Percentiles rank a stretch among this genome's conserved stretches.
Evolutionary conservation across 2,888 invertebrate genomes (phyloP).

Genomic region (Rhingia rostrata): DNA sequence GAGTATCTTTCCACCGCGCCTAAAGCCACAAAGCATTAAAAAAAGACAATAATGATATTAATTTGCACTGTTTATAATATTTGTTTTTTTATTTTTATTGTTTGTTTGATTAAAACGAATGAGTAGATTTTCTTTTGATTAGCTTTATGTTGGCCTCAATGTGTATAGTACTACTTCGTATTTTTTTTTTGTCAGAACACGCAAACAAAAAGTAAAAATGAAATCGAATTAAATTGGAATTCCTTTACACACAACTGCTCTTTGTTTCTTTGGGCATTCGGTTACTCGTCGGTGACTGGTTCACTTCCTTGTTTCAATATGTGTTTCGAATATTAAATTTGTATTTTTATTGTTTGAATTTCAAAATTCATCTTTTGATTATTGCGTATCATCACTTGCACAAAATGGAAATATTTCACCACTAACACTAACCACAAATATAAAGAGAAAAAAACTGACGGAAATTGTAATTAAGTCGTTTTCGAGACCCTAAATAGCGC

Average conservation of each 20-base stretch:
- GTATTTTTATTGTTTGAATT: constrained; percentile 1
- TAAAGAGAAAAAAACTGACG: background rate
- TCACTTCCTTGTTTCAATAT: constrained; percentile 47
- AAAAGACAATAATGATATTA: constrained; percentile 19
- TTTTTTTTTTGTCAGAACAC: constrained; percentile 5
- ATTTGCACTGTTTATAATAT: constrained; percentile 44
- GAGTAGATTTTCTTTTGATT: constrained; percentile 34
- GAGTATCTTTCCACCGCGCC: constrained; percentile 17
- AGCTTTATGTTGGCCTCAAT: background rate
- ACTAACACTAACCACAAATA: constrained; percentile 8
- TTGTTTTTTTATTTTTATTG: constrained; percentile 14
- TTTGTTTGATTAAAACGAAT: constrained; percentile 14
- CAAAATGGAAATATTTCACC: constrained; percentile 15
- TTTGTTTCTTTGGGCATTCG: constrained; percentile 18
- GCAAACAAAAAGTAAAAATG: constrained; percentile 11
- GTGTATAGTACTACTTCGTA: background rate
- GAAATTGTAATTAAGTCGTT: constrained; percentile 45
- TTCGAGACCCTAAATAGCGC: constrained; percentile 50
- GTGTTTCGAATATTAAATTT: constrained; percentile 19
- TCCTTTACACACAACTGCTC: constrained; percentile 23
- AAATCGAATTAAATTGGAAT: constrained; percentile 44
- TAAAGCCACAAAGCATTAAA: constrained; percentile 14
- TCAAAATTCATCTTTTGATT: constrained; percentile 19
- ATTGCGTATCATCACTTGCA: constrained; percentile 35
- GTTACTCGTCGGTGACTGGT: constrained; percentile 18